Conservation (phyloP, 2,888 invertebrate genomes). For the Nowickia ferox region DNA sequence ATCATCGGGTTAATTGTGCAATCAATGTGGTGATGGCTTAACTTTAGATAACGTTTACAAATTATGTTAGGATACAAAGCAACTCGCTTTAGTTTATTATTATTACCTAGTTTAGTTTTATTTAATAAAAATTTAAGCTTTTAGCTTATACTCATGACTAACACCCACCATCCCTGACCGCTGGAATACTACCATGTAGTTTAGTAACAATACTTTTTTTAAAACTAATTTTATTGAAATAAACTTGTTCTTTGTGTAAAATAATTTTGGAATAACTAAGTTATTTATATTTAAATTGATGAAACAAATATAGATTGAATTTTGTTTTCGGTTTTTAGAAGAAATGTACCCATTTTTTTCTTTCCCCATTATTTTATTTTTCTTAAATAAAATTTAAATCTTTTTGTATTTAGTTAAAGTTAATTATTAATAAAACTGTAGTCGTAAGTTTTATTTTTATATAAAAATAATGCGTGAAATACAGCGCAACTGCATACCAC, state of each 20-base stretch:
- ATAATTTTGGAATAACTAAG: slow-evolving; percentile 7
- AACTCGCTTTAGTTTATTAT: slow-evolving; percentile 60
- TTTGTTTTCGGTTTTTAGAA: neutral
- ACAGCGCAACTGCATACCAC: slow-evolving; percentile 15
- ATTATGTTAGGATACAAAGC: slow-evolving; percentile 7
- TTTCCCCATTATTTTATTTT: neutral
- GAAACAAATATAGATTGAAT: neutral
- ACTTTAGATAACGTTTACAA: slow-evolving; percentile 65
- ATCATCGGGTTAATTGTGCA: slow-evolving; percentile 92
- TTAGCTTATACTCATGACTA: slow-evolving; percentile 8
- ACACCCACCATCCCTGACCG: neutral
- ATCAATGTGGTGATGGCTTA: slow-evolving; percentile 87
- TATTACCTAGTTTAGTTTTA: neutral
- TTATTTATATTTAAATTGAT: neutral
- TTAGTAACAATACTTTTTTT: slow-evolving; percentile 30
- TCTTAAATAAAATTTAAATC: slow-evolving; percentile 3
- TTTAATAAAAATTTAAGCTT: slow-evolving; percentile 1
- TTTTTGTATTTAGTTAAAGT: slow-evolving; percentile 30
- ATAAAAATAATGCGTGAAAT: slow-evolving; percentile 47
- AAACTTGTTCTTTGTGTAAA: neutral
- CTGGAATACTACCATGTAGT: slow-evolving; percentile 59
- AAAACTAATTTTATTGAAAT: neutral
- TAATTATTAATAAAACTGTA: slow-evolving; percentile 29
- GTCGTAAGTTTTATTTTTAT: slow-evolving; percentile 50
- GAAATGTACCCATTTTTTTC: neutral